Base-by-base conservation (phyloP, 2,797 vertebrate species). In the Chaenodraco wilsoni region DNA sequence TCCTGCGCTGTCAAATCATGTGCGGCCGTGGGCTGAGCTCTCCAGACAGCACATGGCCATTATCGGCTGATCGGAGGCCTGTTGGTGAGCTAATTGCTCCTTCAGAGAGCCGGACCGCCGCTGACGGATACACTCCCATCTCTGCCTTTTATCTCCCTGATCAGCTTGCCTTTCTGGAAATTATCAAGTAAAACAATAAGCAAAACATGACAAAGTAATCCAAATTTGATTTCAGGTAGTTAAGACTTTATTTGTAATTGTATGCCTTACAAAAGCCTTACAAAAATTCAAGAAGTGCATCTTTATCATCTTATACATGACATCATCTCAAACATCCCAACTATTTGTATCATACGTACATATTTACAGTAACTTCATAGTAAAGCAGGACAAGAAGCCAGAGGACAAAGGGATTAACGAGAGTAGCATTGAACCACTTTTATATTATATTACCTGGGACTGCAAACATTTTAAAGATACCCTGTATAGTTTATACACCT, bases 1-100 rank as follows among this genome's bases (percentile, higher is more conserved):
- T 93, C 91, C 93, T 95, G 92, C 80, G 74, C 95, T 96, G 97
- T 97, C 96, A 93, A 96, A 97, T 98, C 96, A 97, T 81, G 92
- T 92, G 94, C 94, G 78, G 73, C 74, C 81, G 90, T 89, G 84
- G 93, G 94, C 94, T 92, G 90, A 89, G 92, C 91, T 93, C 90
- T 94, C 90, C 89, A 93, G 94, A 94, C 94, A 94, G 90, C 86
- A 85, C 78, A 91, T 93, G 92, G 92, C 92, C 94, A 96, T 97
- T 95, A 97, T 95, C 94, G 90, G 95, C 94, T 91, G 93, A 93
- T 93, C 95, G 95, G 94, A 95, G 96, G 96, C 95, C 95, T 93
- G 94, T 95, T 94, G 95, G 71, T 74, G 89, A 46, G 88, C 89
- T 96, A 98, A 99, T 96, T 96, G 95, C 92, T 94, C 82, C 95